Conservation (phyloP, 1,140 invertebrate genomes). For the Nylanderia fulva region DNA sequence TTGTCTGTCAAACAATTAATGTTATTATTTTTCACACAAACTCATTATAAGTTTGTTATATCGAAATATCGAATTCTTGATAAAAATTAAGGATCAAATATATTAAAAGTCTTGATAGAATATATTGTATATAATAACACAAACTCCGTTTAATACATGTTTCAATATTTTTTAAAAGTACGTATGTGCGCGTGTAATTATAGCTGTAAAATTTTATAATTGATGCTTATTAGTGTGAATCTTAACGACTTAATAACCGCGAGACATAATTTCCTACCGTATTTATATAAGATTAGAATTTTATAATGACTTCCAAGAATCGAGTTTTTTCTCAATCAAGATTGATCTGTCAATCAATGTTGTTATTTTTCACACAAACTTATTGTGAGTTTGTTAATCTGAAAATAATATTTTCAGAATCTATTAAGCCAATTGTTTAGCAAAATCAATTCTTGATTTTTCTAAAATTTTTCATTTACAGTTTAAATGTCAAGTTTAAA, state of each 20-base stretch:
- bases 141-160: conserved; percentile 1
- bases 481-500: background rate
- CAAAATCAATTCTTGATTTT: background rate
- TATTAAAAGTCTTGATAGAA: too few species aligned
- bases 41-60: too few species aligned
- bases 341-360: background rate
- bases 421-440: background rate
- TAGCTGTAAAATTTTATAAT: background rate
- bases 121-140: background rate
- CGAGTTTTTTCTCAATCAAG: background rate
- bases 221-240: too few species aligned
- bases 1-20: too few species aligned
- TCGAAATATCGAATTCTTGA: too few species aligned
- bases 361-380: background rate
- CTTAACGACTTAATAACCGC: background rate
- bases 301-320: background rate
- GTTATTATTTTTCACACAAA: too few species aligned
- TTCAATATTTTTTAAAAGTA: background rate
- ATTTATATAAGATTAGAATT: background rate
- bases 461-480: background rate
- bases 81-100: background rate
- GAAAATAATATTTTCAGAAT: background rate
- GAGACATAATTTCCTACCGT: background rate
- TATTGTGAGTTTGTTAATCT: too few species aligned
- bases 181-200: background rate